phyloP scores from a whole-genome alignment of 2,797 vertebrate species.

The Tinamus major region DNA sequence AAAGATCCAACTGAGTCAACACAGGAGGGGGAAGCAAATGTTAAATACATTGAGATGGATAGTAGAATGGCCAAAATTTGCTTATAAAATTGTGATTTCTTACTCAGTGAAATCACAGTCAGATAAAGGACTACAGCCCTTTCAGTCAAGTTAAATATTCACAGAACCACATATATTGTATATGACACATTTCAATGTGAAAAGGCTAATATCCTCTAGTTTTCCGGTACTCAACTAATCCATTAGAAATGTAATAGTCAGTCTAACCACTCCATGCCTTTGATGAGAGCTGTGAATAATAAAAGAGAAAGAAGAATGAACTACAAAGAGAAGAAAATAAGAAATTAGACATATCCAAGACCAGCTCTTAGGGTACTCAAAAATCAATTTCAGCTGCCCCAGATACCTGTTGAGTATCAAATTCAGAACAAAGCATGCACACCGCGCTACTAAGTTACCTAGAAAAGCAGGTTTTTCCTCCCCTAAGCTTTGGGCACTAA shows the following conservation, averaged over 20 bases:
- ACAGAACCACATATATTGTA: constrained; percentile 71
- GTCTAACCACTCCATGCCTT: constrained; percentile 13
- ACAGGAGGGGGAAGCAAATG: neutral
- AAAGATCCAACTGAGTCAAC: neutral
- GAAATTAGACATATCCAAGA: neutral
- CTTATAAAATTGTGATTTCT: neutral
- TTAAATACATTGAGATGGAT: neutral
- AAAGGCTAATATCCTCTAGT: constrained; percentile 73
- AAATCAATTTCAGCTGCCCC: constrained; percentile 29
- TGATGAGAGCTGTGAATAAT: constrained; percentile 12
- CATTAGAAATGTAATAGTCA: constrained; percentile 75
- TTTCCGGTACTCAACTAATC: constrained; percentile 71
- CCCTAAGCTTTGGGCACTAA: neutral
- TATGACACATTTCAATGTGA: constrained; percentile 74
- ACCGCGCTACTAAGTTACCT: neutral
- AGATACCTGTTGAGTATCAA: constrained; percentile 34
- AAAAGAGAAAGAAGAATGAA: constrained; percentile 29
- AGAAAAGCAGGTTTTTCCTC: neutral
- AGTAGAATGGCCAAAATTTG: neutral
- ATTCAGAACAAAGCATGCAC: neutral
- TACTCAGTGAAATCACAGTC: constrained; percentile 41
- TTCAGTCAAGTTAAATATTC: constrained; percentile 79
- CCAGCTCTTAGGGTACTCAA: constrained; percentile 14
- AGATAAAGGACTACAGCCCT: constrained; percentile 62
- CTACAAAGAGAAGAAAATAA: constrained; percentile 23